Evolutionary conservation across 1,140 invertebrate genomes (phyloP).

Genomic region (Magallana ariakensis): DNA sequence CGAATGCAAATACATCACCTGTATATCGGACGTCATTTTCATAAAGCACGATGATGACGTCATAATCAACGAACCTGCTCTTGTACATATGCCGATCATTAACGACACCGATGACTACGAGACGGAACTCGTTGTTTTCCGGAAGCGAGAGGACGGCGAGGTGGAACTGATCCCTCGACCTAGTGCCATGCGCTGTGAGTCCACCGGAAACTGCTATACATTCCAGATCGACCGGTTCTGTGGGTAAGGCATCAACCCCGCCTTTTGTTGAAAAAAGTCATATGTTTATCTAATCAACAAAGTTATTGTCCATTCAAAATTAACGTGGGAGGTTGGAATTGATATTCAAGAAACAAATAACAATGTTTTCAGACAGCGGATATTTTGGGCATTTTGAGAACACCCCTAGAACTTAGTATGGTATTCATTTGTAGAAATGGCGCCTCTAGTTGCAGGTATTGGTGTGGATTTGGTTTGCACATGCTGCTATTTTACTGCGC

Average conservation of each 20-base stretch:
- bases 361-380: no score
- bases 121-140: constrained; percentile 63
- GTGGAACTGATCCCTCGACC: constrained; percentile 52
- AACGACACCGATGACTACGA: constrained; percentile 63
- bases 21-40: constrained; percentile 59
- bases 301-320: no score
- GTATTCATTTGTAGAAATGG: constrained; percentile 12
- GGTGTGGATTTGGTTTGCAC: constrained; percentile 6
- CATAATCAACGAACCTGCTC: constrained; percentile 49
- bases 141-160: constrained; percentile 53
- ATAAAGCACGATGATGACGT: constrained; percentile 61
- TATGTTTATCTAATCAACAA: no score
- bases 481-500: background rate
- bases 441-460: constrained; percentile 17
- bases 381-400: no score
- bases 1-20: constrained; percentile 55
- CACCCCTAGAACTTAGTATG: no score
- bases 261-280: no score
- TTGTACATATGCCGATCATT: constrained; percentile 60
- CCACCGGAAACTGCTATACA: constrained; percentile 62
- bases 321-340: no score
- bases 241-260: constrained; percentile 41
- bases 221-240: constrained; percentile 61
- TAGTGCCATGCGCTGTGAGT: constrained; percentile 61
- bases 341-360: no score